Evolutionary conservation across 2,888 invertebrate species (phyloP), one percentile per base, ranked within the genome.

Genomic region (Nomada lathburiana): DNA sequence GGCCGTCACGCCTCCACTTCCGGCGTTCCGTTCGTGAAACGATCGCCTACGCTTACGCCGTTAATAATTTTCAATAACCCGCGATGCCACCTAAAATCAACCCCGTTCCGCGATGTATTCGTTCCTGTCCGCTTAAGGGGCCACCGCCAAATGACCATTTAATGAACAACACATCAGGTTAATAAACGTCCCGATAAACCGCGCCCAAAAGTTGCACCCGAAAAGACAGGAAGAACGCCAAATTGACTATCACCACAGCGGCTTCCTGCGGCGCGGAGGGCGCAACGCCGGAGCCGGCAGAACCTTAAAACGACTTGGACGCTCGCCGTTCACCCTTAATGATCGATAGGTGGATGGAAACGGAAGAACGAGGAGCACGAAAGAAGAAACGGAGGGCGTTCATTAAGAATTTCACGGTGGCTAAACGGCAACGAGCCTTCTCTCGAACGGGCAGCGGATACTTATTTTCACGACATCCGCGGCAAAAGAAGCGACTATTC

Each of bases 381-480:
- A 47, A 63, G 23, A 52, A 74, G 50, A 20, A 69, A 52, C n/a
- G 60, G 29, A 76, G 74, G 72, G 76, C 82, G 82, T 70, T 73
- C 76, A 65, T 70, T 71, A 77, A 73, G 88, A 86, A 88, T 86
- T 88, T 88, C 86, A 88, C 86, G 88, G 88, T 88, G 78, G 73
- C 68, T 85, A 77, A 71, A 76, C 80, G 82, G 77, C 82, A 82
- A 86, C 86, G 88, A 77, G 44, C 62, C 80, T 73, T 76, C 23
- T 74, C 76, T 79, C 76, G 80, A 69, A 77, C 80, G 55, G 71
- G 74, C 80, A 80, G 82, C 83, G 88, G 86, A 88, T 86, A 84
- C 86, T 88, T 85, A 88, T 88, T 88, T 88, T 79, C 86, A 88
- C 88, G 88, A 88, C 88, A 88, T 88, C 88, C 88, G 88, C 88